A percentile compares a stretch with the other conserved stretches of the same genome.
These are phyloP conservation scores for Disparrhopalites patrizii DNA, from an alignment of 2,888 invertebrate species.

Conservation along the genomic window DNA sequence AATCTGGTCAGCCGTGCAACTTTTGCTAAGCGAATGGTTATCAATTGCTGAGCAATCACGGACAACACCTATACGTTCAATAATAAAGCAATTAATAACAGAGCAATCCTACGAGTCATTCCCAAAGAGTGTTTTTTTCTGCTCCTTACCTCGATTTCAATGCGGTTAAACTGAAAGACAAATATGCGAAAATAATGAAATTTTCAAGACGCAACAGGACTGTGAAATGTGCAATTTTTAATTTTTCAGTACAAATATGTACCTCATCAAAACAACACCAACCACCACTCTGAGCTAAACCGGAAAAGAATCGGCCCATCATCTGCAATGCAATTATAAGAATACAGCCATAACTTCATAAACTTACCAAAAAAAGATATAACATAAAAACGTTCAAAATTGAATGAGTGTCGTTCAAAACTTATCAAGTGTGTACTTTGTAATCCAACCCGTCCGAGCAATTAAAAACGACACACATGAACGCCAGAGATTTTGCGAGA, in stretches of 20 bases:
- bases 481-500: slow-evolving; percentile 78
- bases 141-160: slow-evolving; percentile 69
- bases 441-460: slow-evolving; percentile 74
- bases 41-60: slow-evolving; percentile 83
- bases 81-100: no score
- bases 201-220: no score
- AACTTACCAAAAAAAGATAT: no score
- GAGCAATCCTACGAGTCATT: no score
- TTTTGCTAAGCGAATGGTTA: slow-evolving; percentile 82
- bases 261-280: slow-evolving; percentile 84
- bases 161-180: slow-evolving; percentile 66
- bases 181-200: no score
- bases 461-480: slow-evolving; percentile 88
- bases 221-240: no score
- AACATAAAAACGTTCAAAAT: no score
- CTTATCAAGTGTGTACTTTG: no score
- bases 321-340: slow-evolving; percentile 59
- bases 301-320: slow-evolving; percentile 90
- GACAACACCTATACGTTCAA: slow-evolving; percentile 59
- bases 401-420: no score
- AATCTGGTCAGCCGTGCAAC: slow-evolving; percentile 66
- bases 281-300: slow-evolving; percentile 81
- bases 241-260: neutral
- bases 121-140: neutral
- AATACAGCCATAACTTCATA: no score